These are phyloP conservation scores for Pantherophis alleghaniensis DNA, from an alignment of 2,797 vertebrate species.

Conservation along the genomic window DNA sequence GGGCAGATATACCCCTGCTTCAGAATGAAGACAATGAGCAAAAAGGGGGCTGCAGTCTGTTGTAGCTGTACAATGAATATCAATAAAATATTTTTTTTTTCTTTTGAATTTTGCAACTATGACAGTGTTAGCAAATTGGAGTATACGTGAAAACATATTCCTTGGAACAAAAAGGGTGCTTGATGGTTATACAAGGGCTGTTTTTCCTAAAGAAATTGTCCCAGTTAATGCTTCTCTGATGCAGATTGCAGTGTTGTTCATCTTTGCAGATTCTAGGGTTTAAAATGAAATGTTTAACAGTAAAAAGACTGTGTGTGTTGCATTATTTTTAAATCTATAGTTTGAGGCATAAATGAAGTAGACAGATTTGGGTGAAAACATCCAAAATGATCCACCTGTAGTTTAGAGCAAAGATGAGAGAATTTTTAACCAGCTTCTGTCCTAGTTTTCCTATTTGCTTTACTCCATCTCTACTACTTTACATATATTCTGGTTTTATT, in stretches of 20 bases:
- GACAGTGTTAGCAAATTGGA: constrained; percentile 36
- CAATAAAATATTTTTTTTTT: constrained; percentile 39
- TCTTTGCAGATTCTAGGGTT: background rate
- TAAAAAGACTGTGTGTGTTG: background rate
- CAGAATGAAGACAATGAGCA: background rate
- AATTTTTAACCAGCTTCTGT: background rate
- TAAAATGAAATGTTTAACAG: background rate
- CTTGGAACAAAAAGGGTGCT: background rate
- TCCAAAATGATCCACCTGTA: background rate
- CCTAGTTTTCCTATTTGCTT: background rate
- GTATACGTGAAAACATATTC: background rate
- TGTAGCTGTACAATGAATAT: constrained; percentile 46
- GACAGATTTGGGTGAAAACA: background rate
- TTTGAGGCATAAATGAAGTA: background rate
- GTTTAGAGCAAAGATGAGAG: background rate
- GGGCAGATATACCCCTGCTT: background rate
- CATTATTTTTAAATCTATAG: background rate
- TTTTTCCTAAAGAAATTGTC: background rate
- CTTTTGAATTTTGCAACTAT: constrained; percentile 29
- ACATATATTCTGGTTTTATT: background rate
- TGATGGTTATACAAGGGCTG: background rate
- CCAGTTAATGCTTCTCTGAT: background rate
- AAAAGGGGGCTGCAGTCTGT: constrained; percentile 22
- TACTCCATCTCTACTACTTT: background rate
- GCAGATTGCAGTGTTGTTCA: background rate